phyloP scores from a whole-genome alignment of 2,797 vertebrate genomes.

The Chromobotia macracanthus region DNA sequence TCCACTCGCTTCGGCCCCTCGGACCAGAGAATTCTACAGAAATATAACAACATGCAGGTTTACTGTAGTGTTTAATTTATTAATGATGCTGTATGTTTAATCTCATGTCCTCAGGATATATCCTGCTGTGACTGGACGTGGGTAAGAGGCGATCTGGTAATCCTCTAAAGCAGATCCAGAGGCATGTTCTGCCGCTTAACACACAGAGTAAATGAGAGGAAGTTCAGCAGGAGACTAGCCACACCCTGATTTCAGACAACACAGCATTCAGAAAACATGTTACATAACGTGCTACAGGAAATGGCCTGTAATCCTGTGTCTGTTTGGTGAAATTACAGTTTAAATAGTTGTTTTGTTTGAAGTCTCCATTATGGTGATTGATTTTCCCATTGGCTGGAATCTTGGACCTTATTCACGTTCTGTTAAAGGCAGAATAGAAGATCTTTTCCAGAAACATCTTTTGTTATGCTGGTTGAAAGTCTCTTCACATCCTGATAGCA shows the following conservation, averaged over 20 bases:
- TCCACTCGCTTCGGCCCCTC: too few species aligned
- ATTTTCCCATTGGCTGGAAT: not conserved
- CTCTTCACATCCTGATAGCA: too few species aligned
- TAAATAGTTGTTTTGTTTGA: too few species aligned
- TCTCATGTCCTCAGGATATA: constrained; percentile 8
- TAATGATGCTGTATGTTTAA: not conserved
- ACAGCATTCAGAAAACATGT: constrained; percentile 29
- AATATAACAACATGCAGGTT: not conserved
- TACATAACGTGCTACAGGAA: constrained; percentile 16
- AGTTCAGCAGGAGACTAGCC: constrained; percentile 12
- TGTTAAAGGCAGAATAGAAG: not conserved
- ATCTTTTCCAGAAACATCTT: too few species aligned
- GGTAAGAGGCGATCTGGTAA: constrained; percentile 37
- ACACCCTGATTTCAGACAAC: constrained; percentile 18
- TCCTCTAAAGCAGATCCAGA: constrained; percentile 33
- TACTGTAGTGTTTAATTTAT: not conserved
- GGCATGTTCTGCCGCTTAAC: constrained; percentile 27
- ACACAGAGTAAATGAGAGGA: constrained; percentile 39
- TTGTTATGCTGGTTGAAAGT: too few species aligned
- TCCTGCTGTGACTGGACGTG: constrained; percentile 17
- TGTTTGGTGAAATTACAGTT: not conserved
- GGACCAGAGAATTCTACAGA: too few species aligned
- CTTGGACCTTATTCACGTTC: not conserved
- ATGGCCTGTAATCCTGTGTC: not conserved
- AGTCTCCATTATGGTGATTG: too few species aligned